Conservation (phyloP, 1,140 invertebrate genomes). For the Caenorhabditis briggsae region DNA sequence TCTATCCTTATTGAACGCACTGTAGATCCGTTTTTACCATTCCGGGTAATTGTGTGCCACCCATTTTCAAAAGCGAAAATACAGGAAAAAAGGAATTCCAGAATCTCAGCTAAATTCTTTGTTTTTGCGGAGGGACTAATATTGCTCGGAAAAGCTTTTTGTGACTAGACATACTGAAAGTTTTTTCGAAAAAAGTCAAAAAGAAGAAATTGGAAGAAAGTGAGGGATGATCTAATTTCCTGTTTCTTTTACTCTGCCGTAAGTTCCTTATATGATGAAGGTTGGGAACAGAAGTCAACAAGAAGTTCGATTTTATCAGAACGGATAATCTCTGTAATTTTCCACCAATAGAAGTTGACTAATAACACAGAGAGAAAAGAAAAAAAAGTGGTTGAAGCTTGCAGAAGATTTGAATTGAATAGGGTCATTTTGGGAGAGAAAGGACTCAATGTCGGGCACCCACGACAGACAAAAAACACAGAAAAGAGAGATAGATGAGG, state of each 20-base stretch:
- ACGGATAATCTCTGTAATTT: not conserved
- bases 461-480: not conserved
- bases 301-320: not conserved
- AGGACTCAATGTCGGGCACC: not conserved
- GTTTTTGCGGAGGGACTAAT: too few relatives aligned
- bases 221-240: conserved; percentile 16
- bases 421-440: conserved; percentile 39
- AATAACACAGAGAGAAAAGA: not conserved
- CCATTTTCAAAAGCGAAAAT: too few relatives aligned
- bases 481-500: conserved; percentile 17
- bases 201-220: conserved; percentile 1
- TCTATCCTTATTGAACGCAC: too few relatives aligned
- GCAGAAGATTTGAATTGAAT: conserved; percentile 49
- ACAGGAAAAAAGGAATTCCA: too few relatives aligned
- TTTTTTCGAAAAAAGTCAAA: not conserved
- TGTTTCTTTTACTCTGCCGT: not conserved
- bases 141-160: not conserved
- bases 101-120: too few relatives aligned
- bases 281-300: not conserved
- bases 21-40: too few relatives aligned
- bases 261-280: not conserved
- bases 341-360: not conserved
- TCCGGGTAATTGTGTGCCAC: too few relatives aligned
- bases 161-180: not conserved
- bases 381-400: conserved; percentile 11